Evolutionary conservation across 2,888 invertebrate genomes (phyloP), one percentile per base, ranked within the genome.

Genomic region (Tineola bisselliella): DNA sequence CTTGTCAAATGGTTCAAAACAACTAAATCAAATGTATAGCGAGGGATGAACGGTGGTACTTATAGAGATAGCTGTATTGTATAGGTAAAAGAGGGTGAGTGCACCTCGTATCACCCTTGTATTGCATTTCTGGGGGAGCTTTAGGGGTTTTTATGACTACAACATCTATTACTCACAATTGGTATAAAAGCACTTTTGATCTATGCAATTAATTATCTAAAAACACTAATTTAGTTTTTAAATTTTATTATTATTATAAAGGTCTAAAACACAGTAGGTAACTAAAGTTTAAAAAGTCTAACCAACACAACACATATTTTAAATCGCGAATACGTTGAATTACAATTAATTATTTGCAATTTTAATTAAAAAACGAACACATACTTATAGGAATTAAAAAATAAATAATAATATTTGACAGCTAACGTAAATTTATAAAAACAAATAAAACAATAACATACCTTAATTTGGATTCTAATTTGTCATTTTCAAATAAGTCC

Each of bases 101-200:
- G 25, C 54, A 25, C 54, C n/a, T 18, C 25, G 17, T 2, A 12
- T n/a, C 54, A 18, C 54, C 25, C 54, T n/a, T 18, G 54, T 54
- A 48, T 18, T 58, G 58, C 58, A 58, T 58, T 58, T 58, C 58
- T 33, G 58, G 58, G 56, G 58, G 58, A 33, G 58, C 31, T 58
- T 54, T 25, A 18, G 54, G 54, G 18, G 18, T 8, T 54, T 48
- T 54, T 54, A 54, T 54, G 17, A 54, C 54, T 25, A 54, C 19
- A 54, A 54, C 54, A 10, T 25, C 25, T 25, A 54, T 54, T 19
- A 54, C 54, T 54, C n/a, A 54, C 8, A 8, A 12, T 6, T 17
- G 19, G 6, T 13, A 52, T 52, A 17, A 52, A 8, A 52, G 19
- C 15, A 18, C 52, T 6, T 52, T 52, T 52, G 6, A 52, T 52